Evolutionary conservation across 2,888 invertebrate species (phyloP), one percentile per base, ranked within the genome.

Genomic region (Papilio demoleus): DNA sequence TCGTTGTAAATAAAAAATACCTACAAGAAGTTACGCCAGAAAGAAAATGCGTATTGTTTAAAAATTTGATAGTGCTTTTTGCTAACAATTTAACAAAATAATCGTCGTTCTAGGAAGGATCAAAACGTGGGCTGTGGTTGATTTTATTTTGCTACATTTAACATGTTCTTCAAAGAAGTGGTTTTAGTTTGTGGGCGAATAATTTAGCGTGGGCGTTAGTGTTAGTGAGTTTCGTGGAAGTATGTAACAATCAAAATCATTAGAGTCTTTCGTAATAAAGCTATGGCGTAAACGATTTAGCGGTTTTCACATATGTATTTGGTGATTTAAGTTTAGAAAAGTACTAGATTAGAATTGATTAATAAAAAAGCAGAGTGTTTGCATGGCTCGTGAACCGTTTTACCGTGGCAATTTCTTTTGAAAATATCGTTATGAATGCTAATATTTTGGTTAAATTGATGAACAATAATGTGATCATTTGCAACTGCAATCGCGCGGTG

Each of bases 401-500:
- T n/a, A n/a, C n/a, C n/a, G n/a, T n/a, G n/a, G n/a, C n/a, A n/a
- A n/a, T n/a, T n/a, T n/a, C n/a, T n/a, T n/a, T n/a, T n/a, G n/a
- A n/a, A n/a, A n/a, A n/a, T n/a, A n/a, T 31, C 31, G 3, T 4
- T 31, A 31, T 31, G 31, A n/a, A 38, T 38, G 4, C 0, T 24
- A 31, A 31, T 17, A 27, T 62, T 24, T 22, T 5, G 9, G 6
- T 12, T 64, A 38, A 40, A 56, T 40, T 19, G 19, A 27, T 38
- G 6, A 56, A 56, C 36, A 56, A 31, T 56, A 27, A 65, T 36
- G 45, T 36, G 14, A 6, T 58, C 11, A 4, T 1, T 36, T 6
- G 47, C 59, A 66, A 59, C 65, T 66, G 47, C 9, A 36, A 31
- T 31, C 53, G 47, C 65, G 47, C 58, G 5, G n/a, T 11, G 34